phyloP scores from a whole-genome alignment of 2,113 vertebrate genomes.

The Strix uralensis region DNA sequence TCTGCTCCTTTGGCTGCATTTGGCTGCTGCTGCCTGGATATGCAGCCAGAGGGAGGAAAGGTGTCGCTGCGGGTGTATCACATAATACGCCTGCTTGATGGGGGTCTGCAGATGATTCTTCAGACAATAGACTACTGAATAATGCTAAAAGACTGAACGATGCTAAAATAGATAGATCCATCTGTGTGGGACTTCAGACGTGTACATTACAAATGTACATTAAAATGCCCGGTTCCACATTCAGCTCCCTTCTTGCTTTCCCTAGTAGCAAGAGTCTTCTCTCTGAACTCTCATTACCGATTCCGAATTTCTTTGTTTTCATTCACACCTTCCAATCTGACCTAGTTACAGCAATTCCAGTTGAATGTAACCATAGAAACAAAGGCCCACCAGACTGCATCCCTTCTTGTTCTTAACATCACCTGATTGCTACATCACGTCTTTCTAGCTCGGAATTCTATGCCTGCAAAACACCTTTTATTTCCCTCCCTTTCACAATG shows the following conservation, averaged over 20 bases:
- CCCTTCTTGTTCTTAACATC: background rate
- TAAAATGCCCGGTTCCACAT: background rate
- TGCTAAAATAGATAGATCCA: background rate
- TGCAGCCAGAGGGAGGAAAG: background rate
- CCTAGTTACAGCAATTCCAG: conserved; percentile 19
- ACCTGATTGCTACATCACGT: background rate
- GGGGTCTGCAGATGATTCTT: background rate
- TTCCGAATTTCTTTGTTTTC: background rate
- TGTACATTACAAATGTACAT: fast-evolving
- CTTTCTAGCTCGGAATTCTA: background rate
- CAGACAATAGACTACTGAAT: no score
- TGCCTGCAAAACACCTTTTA: background rate
- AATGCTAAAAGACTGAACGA: background rate
- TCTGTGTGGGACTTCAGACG: background rate
- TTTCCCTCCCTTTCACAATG: background rate
- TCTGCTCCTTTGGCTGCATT: background rate
- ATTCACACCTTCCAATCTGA: conserved; percentile 34
- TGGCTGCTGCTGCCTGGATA: background rate
- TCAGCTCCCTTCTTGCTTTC: background rate
- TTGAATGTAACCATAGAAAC: conserved; percentile 56
- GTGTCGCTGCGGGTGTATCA: background rate
- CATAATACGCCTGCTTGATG: no score
- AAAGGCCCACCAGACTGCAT: background rate
- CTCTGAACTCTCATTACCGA: background rate
- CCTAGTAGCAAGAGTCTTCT: background rate